These are phyloP conservation scores for Conus betulinus DNA, from an alignment of 1,140 invertebrate genomes.

Conservation along the genomic window DNA sequence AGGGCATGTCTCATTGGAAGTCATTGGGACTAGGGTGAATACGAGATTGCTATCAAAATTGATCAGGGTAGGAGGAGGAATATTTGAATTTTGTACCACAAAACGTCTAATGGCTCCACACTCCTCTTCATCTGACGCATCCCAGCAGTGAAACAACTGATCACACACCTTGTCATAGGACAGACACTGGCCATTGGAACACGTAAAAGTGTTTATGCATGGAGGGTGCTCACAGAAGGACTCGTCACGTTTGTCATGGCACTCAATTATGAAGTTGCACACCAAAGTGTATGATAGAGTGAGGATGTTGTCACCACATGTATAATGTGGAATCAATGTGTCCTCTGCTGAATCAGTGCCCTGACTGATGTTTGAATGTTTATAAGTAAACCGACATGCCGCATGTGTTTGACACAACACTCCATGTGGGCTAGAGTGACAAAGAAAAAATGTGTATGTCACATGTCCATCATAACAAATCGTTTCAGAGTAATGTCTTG, in stretches of 20 bases:
- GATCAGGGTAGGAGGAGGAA: not conserved
- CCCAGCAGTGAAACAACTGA: not conserved
- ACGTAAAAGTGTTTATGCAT: not conserved
- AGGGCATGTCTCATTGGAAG: not conserved
- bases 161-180: not conserved
- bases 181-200: constrained; percentile 8
- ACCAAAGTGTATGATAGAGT: not conserved
- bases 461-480: too few relatives aligned
- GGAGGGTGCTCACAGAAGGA: not conserved
- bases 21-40: not conserved
- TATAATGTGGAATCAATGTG: not conserved
- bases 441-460: too few relatives aligned
- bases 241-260: not conserved
- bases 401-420: too few relatives aligned
- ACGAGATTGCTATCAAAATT: not conserved
- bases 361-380: too few relatives aligned
- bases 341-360: not conserved
- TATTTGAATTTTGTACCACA: not conserved
- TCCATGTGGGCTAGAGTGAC: too few relatives aligned
- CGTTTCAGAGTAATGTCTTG: too few relatives aligned
- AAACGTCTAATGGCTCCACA: too few relatives aligned
- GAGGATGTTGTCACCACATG: not conserved
- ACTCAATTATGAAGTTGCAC: not conserved
- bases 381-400: not conserved
- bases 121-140: not conserved